These are phyloP conservation scores for Gavia stellata DNA, from an alignment of 2,113 vertebrate genomes.

Conservation along the genomic window DNA sequence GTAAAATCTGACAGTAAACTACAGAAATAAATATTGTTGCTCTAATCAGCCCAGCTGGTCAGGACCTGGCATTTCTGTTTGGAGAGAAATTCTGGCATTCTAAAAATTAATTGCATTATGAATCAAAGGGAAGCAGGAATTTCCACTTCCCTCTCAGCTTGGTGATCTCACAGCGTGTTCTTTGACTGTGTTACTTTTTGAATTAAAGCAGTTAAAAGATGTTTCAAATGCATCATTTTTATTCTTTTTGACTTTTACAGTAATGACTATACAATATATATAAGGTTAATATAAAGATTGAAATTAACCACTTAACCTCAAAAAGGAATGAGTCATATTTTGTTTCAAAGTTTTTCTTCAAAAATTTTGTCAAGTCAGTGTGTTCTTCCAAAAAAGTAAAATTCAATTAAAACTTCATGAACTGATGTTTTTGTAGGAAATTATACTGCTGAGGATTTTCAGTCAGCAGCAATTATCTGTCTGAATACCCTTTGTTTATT, in stretches of 20 bases:
- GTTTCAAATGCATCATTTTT: not conserved
- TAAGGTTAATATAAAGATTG: not conserved
- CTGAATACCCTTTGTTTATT: not conserved
- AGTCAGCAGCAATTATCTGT: not conserved
- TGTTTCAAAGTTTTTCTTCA: not conserved
- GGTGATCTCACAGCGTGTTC: not conserved
- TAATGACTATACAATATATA: not conserved
- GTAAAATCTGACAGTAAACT: not conserved
- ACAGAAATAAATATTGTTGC: not conserved
- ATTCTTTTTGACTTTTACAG: not conserved
- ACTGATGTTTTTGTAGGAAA: not conserved
- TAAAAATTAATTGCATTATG: not conserved
- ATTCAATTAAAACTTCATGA: not conserved
- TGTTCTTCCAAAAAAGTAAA: not conserved
- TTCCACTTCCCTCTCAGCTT: not conserved
- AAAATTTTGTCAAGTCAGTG: not conserved
- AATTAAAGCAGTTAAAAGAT: not conserved
- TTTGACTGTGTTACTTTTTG: not conserved
- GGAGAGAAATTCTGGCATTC: not conserved
- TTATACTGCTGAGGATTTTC: not conserved
- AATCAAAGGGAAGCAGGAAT: not conserved
- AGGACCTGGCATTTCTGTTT: conserved; percentile 10
- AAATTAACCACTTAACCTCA: not conserved
- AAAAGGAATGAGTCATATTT: not conserved
- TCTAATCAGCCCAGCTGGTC: not conserved